phyloP scores from a whole-genome alignment of 2,888 invertebrate genomes.

The Andrena haemorrhoa region DNA sequence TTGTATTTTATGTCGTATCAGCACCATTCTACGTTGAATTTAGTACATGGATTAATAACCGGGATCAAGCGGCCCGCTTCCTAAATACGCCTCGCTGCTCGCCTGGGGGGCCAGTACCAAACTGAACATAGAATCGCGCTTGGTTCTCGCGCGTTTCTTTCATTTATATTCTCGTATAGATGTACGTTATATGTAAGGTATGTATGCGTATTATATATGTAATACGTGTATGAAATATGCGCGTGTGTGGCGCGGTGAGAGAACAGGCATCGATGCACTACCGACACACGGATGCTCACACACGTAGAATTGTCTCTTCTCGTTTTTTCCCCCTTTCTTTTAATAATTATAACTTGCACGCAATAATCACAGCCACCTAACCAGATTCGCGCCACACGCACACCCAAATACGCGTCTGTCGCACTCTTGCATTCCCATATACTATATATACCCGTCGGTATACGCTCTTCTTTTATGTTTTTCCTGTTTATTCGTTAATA shows the following conservation, averaged over 20 bases:
- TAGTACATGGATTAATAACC: slow-evolving; percentile 64
- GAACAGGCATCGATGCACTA: slow-evolving; percentile 50
- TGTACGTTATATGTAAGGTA: slow-evolving; percentile 33
- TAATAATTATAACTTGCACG: slow-evolving; percentile 73
- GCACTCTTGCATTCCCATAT: slow-evolving; percentile 58
- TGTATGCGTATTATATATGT: slow-evolving; percentile 43
- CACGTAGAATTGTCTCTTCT: slow-evolving; percentile 43
- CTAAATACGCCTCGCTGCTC: slow-evolving; percentile 38
- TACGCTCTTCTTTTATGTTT: slow-evolving; percentile 44
- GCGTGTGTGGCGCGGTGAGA: slow-evolving; percentile 48
- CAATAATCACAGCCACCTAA: slow-evolving; percentile 82
- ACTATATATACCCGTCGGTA: slow-evolving; percentile 52
- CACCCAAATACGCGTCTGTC: slow-evolving; percentile 63
- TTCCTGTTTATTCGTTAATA: slow-evolving; percentile 44
- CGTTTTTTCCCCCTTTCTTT: slow-evolving; percentile 18
- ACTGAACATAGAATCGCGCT: slow-evolving; percentile 74
- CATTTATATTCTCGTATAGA: slow-evolving; percentile 36
- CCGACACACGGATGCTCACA: slow-evolving; percentile 61
- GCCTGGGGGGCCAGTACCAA: slow-evolving; percentile 61
- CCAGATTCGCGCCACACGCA: slow-evolving; percentile 72
- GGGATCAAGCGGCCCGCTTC: slow-evolving; percentile 52
- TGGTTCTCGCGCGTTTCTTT: slow-evolving; percentile 29
- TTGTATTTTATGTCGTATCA: slow-evolving; percentile 60
- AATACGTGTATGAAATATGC: slow-evolving; percentile 65
- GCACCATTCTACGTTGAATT: slow-evolving; percentile 77